phyloP scores from a whole-genome alignment of 2,113 vertebrate genomes.

The Thalassoma bifasciatum region DNA sequence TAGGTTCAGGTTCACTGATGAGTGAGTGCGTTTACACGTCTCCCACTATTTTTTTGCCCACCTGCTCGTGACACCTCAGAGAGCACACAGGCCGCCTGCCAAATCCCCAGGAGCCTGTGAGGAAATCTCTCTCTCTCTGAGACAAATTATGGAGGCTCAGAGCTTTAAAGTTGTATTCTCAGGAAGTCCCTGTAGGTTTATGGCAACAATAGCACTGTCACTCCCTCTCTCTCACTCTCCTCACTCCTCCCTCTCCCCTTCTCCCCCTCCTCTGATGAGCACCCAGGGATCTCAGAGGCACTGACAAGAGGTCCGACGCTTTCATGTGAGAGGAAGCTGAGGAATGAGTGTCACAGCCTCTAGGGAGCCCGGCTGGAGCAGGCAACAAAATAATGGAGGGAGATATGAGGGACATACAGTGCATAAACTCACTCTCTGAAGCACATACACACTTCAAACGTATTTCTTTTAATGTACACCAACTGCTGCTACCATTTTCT shows the following conservation, averaged over 20 bases:
- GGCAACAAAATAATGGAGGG: conserved; percentile 53
- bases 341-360: conserved; percentile 61
- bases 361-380: conserved; percentile 36
- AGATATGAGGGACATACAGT: conserved; percentile 35
- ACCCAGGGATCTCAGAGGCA: conserved; percentile 63
- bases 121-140: conserved; percentile 38
- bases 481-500: conserved; percentile 1
- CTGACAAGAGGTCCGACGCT: conserved; percentile 46
- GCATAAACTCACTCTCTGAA: conserved; percentile 23
- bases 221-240: conserved; percentile 8
- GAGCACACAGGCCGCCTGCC: conserved; percentile 19
- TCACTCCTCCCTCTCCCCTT: background rate
- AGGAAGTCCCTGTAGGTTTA: conserved; percentile 60
- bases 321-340: conserved; percentile 63
- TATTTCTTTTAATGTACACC: conserved; percentile 13
- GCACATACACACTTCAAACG: conserved; percentile 17
- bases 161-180: conserved; percentile 56
- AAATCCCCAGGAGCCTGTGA: conserved; percentile 30
- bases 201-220: conserved; percentile 60
- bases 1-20: background rate
- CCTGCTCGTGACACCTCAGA: conserved; percentile 30
- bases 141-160: conserved; percentile 63
- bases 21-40: conserved; percentile 12
- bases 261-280: conserved; percentile 57
- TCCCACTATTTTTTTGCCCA: background rate